Base-by-base conservation (phyloP, 2,113 vertebrate species). In the Cynoglossus semilaevis region DNA sequence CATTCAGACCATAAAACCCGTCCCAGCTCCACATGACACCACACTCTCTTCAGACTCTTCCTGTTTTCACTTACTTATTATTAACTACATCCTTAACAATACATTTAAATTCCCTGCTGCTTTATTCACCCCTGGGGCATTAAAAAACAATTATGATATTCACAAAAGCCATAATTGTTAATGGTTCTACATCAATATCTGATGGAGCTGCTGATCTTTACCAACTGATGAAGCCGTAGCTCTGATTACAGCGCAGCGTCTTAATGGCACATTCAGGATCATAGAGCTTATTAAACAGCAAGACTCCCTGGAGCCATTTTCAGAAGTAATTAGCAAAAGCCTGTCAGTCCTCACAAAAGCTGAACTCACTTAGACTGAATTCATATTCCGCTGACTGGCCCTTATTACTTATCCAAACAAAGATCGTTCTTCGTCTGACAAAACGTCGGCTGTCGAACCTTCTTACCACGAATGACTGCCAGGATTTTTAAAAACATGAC, bases 211-310 rank as follows among this genome's bases (percentile, higher is more conserved):
- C 14, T 1, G 10, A 41, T 8, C 38, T 65, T 48, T 45, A 29
- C 42, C 17, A 58, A 45, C 49, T 58, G 42, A 50, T 57, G 69
- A 10, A 58, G 57, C 54, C 15, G n/a, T 57, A 38, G 59, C 36
- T 63, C 15, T 65, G 69, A 82, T 80, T 50, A 66, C 38, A 51
- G n/a, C 51, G 14, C 10, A 80, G 17, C 49, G 52, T 54, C 9
- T 51, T 82, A 63, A 79, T 70, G 59, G 43, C 16, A 5, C 19
- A 38, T 70, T 70, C 63, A 9, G 56, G 57, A 56, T 67, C 70
- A 71, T 40, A 69, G 35, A 64, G 58, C 58, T 62, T 43, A 36
- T 70, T 72, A 17, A 71, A 37, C 58, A 63, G 64, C 10, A 63
- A 48, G 48, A 60, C 37, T 49, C 61, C 59, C 64, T 46, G 9